phyloP scores from a whole-genome alignment of 2,888 invertebrate genomes.

The Leptinotarsa peninsularis region DNA sequence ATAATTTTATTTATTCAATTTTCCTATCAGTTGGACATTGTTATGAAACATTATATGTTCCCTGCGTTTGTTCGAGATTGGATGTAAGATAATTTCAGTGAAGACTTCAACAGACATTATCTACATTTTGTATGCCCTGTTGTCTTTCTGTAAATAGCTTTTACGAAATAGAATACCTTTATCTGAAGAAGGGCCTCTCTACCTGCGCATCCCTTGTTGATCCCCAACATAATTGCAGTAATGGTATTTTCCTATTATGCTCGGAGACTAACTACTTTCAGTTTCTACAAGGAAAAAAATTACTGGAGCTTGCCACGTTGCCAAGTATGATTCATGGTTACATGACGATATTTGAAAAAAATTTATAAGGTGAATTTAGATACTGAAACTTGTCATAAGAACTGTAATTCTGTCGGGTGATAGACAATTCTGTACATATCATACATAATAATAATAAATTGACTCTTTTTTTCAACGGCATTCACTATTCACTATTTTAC shows the following conservation, averaged over 20 bases:
- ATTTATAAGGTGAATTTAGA: too few relatives aligned
- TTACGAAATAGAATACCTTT: constrained; percentile 5
- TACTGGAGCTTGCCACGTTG: neutral
- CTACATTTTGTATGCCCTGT: constrained; percentile 1
- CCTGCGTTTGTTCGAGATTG: constrained; percentile 10
- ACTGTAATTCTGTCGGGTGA: too few relatives aligned
- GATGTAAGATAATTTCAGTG: neutral
- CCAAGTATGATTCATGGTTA: too few relatives aligned
- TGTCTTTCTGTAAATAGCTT: constrained; percentile 4
- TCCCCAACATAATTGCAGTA: neutral
- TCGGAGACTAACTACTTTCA: constrained; percentile 1
- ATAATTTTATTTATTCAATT: constrained; percentile 8
- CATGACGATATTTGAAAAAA: too few relatives aligned
- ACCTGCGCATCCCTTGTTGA: constrained; percentile 5
- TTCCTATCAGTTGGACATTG: constrained; percentile 17
- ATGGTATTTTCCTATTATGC: constrained; percentile 1
- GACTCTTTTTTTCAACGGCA: too few relatives aligned
- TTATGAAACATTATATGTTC: constrained; percentile 11
- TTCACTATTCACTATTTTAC: too few relatives aligned
- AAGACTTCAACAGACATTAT: neutral
- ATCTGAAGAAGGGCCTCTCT: constrained; percentile 1
- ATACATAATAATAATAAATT: too few relatives aligned
- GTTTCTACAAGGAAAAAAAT: neutral
- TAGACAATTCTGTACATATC: too few relatives aligned
- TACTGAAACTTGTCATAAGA: too few relatives aligned